A percentile compares a stretch with the other conserved stretches of the same genome.
Conservation (phyloP, 2,797 vertebrate genomes). For the Spinus olivaceus region DNA sequence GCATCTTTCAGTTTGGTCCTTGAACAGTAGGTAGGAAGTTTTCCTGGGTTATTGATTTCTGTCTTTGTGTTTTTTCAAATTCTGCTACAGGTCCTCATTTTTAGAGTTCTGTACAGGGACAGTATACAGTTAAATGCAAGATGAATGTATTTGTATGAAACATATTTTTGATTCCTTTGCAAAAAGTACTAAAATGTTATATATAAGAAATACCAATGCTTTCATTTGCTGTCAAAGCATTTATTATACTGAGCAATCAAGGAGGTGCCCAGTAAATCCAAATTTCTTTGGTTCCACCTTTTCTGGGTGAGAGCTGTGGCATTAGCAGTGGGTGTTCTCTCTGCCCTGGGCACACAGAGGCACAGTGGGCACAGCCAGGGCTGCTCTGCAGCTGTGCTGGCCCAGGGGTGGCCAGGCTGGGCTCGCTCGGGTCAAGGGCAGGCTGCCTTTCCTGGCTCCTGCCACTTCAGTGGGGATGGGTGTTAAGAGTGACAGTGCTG, state of each 20-base stretch:
- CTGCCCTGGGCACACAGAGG: background rate
- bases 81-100: background rate
- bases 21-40: background rate
- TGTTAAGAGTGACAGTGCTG: background rate
- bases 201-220: background rate
- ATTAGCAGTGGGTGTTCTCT: background rate
- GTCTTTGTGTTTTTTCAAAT: background rate
- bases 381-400: background rate
- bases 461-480: no score
- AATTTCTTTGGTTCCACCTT: background rate
- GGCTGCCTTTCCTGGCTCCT: background rate
- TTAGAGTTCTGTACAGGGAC: background rate
- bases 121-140: background rate
- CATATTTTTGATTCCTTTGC: background rate
- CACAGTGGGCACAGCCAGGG: background rate
- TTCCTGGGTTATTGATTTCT: background rate
- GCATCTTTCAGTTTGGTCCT: background rate
- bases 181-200: background rate
- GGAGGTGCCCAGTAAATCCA: background rate
- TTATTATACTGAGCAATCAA: background rate
- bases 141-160: background rate
- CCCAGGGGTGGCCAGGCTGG: background rate
- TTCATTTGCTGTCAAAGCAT: background rate
- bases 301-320: background rate
- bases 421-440: background rate